A percentile compares a stretch with the other conserved stretches of the same genome.
phyloP scores from a whole-genome alignment of 35 echinoderm and acorn worm genomes.

The Chiridota heheva region DNA sequence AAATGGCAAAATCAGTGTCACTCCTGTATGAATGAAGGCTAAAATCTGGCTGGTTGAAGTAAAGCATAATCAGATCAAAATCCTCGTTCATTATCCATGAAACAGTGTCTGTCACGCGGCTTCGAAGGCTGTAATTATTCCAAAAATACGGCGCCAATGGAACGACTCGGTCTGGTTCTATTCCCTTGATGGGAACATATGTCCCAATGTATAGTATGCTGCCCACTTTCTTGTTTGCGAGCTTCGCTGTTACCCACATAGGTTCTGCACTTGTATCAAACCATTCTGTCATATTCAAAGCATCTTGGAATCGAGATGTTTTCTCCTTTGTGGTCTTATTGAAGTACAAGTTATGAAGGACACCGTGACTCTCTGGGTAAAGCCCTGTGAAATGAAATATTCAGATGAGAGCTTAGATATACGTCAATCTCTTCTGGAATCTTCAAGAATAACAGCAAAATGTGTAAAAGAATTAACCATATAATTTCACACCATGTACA shows the following conservation, averaged over 20 bases:
- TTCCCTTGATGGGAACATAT: slow-evolving; percentile 66
- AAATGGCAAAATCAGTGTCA: slow-evolving; percentile 17
- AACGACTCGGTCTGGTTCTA: slow-evolving; percentile 45
- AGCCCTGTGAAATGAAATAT: slow-evolving; percentile 53
- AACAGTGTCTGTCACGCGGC: slow-evolving; percentile 51
- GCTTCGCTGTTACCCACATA: slow-evolving; percentile 89
- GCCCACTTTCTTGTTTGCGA: slow-evolving; percentile 66
- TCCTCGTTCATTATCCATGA: slow-evolving; percentile 74
- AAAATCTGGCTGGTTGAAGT: slow-evolving; percentile 72
- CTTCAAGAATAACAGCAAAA: too few species aligned
- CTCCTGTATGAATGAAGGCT: slow-evolving; percentile 69
- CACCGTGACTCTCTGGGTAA: slow-evolving; percentile 83
- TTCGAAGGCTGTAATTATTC: slow-evolving; percentile 23
- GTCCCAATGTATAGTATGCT: slow-evolving; percentile 83
- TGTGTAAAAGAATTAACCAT: too few species aligned
- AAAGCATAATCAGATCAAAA: slow-evolving; percentile 68
- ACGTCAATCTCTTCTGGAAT: too few species aligned
- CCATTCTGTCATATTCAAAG: slow-evolving; percentile 77
- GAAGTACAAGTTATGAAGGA: slow-evolving; percentile 72
- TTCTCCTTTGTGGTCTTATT: slow-evolving; percentile 43
- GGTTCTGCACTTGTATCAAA: slow-evolving; percentile 84
- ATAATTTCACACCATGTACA: too few species aligned
- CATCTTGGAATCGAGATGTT: slow-evolving; percentile 39
- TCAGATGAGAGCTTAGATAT: too few species aligned
- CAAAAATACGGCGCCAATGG: slow-evolving; percentile 13